Percentiles rank a stretch among this genome's conserved stretches.
Conservation (phyloP, 2,113 vertebrate genomes). For the Antechinus flavipes region DNA sequence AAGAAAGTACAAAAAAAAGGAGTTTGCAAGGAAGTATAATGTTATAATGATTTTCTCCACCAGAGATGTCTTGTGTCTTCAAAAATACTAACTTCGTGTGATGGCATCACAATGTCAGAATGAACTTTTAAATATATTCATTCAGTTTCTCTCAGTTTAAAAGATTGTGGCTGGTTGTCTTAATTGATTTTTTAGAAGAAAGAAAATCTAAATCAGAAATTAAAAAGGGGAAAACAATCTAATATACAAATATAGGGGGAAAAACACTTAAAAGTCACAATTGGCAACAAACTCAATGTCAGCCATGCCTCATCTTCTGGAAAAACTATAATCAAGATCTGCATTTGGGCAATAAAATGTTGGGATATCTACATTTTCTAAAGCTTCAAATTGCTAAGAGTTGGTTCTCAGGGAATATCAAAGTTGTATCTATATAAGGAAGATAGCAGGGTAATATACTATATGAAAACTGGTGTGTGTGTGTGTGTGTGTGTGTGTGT, state of each 20-base stretch:
- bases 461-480: not conserved
- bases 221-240: slow-evolving; percentile 30
- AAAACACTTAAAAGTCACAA: not conserved
- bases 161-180: slow-evolving; percentile 20
- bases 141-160: slow-evolving; percentile 8
- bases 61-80: slow-evolving; percentile 23
- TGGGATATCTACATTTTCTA: slow-evolving; percentile 48
- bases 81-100: slow-evolving; percentile 11
- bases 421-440: not conserved
- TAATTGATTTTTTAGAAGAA: slow-evolving; percentile 32
- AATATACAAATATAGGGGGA: not conserved
- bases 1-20: not conserved
- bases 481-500: not conserved
- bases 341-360: slow-evolving; percentile 42
- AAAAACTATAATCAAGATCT: slow-evolving; percentile 39
- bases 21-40: not conserved
- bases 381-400: slow-evolving; percentile 38
- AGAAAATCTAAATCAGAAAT: slow-evolving; percentile 47
- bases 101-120: not conserved
- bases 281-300: slow-evolving; percentile 14
- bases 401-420: not conserved
- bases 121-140: slow-evolving; percentile 45
- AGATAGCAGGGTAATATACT: not conserved
- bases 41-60: not conserved
- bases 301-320: not conserved